Base-by-base conservation (phyloP, 2,113 vertebrate species). In the Cyrtonyx montezumae region DNA sequence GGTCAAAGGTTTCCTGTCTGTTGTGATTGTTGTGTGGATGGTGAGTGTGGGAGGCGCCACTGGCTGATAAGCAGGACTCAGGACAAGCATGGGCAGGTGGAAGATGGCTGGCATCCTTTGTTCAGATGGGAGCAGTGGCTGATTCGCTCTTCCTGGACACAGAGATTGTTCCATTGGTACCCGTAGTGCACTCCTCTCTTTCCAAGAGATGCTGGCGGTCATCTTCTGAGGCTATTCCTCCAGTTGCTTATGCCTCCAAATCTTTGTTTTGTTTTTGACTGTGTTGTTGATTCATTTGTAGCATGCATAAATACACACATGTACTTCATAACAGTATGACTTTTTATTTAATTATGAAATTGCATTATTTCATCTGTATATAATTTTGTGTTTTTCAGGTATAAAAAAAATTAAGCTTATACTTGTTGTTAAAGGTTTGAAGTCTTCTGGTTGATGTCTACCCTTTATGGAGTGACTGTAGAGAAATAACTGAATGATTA, bases 331-430 rank as follows among this genome's bases (percentile, higher is more conserved):
- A 48, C 7, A 48, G 68, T 8, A 49, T 7, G 76, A 49, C 12
- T 67, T 48, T 73, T 79, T 88, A 51, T 91, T 93, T 93, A 75
- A 82, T 84, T 96, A 40, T 58, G 14, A 67, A 91, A 59, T 68
- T 79, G 32, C 42, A 37, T 65, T 46, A 45, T 79, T 91, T 96
- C 80, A 55, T 37, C 63, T 78, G 37, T 61, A 77, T 84, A 79
- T 78, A 79, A 19, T 66, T 93, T 83, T 82, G 12, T 74, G 56
- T 61, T 80, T n/a, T 23, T 68, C 21, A 81, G 49, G 11, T 49
- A 16, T 87, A 71, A 95, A 94, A 91, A 79, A 94, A 89, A 32
- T 42, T 76, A 94, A 83, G 53, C 19, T 59, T 37, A 37, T 28
- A 77, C 14, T 73, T 90, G 42, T 69, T 86, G 36, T 79, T 63